Conservation (phyloP, 1,140 invertebrate genomes). For the Doryteuthis pealeii region DNA sequence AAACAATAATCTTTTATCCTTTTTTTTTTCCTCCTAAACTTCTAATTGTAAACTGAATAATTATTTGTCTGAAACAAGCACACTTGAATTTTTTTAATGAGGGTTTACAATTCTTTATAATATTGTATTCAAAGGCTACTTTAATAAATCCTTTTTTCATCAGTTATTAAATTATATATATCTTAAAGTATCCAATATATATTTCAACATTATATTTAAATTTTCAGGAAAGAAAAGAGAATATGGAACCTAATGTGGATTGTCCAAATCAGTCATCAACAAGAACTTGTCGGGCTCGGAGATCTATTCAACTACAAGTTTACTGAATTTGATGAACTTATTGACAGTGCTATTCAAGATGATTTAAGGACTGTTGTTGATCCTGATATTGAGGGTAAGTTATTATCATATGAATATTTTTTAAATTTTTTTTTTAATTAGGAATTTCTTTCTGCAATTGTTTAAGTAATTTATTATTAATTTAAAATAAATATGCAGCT, state of each 20-base stretch:
- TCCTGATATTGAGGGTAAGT: conserved; percentile 21
- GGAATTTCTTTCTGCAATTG: background rate
- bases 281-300: conserved; percentile 50
- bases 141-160: too few relatives aligned
- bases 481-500: too few relatives aligned
- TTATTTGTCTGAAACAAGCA: too few relatives aligned
- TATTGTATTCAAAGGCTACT: too few relatives aligned
- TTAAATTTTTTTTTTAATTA: background rate
- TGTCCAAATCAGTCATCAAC: conserved; percentile 25
- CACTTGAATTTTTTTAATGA: too few relatives aligned
- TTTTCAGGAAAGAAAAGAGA: conserved; percentile 11
- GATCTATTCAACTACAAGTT: conserved; percentile 75
- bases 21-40: too few relatives aligned
- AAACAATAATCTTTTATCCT: too few relatives aligned
- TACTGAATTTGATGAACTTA: conserved; percentile 91
- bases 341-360: conserved; percentile 85
- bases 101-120: too few relatives aligned
- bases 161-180: too few relatives aligned
- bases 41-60: too few relatives aligned
- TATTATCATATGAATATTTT: background rate
- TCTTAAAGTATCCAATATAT: too few relatives aligned
- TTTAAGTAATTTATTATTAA: too few relatives aligned
- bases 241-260: conserved; percentile 14
- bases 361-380: conserved; percentile 40
- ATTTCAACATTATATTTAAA: background rate